phyloP scores from a whole-genome alignment of 2,888 invertebrate species.

The Conus canariensis region DNA sequence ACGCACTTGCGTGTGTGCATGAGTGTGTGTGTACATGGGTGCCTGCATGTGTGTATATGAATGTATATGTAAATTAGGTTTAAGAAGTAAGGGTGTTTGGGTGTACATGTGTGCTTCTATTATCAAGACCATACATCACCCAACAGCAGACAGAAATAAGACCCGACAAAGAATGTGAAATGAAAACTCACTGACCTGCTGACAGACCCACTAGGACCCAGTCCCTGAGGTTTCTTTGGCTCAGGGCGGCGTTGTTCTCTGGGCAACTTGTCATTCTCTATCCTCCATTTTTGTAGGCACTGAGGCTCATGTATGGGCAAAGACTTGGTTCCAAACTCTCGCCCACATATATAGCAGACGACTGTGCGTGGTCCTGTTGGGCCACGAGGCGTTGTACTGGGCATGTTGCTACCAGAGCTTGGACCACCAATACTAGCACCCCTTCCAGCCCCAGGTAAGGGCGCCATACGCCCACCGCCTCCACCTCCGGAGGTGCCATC shows the following conservation, averaged over 20 bases:
- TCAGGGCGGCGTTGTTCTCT: conserved; percentile 80
- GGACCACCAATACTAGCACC: neutral
- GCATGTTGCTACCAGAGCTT: neutral
- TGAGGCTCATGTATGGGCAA: conserved; percentile 85
- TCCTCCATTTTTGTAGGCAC: conserved; percentile 84
- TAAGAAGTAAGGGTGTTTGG: too few relatives aligned
- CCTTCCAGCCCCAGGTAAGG: neutral
- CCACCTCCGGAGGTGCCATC: conserved; percentile 30
- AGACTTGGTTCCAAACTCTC: conserved; percentile 83
- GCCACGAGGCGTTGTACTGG: conserved; percentile 22
- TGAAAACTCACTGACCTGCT: conserved; percentile 24
- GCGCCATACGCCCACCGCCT: neutral
- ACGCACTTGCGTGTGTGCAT: too few relatives aligned
- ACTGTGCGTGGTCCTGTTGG: conserved; percentile 72
- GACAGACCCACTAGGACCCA: conserved; percentile 34
- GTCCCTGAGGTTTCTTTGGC: conserved; percentile 81
- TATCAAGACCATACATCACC: too few relatives aligned
- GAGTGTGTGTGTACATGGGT: too few relatives aligned
- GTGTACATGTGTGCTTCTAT: too few relatives aligned
- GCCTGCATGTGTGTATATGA: too few relatives aligned
- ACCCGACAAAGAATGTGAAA: too few relatives aligned
- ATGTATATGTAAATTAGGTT: too few relatives aligned
- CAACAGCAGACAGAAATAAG: too few relatives aligned
- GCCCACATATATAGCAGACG: conserved; percentile 84
- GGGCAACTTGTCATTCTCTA: conserved; percentile 82